Base-by-base conservation (phyloP, 2,888 invertebrate species). In the Ornithoptera alexandrae region DNA sequence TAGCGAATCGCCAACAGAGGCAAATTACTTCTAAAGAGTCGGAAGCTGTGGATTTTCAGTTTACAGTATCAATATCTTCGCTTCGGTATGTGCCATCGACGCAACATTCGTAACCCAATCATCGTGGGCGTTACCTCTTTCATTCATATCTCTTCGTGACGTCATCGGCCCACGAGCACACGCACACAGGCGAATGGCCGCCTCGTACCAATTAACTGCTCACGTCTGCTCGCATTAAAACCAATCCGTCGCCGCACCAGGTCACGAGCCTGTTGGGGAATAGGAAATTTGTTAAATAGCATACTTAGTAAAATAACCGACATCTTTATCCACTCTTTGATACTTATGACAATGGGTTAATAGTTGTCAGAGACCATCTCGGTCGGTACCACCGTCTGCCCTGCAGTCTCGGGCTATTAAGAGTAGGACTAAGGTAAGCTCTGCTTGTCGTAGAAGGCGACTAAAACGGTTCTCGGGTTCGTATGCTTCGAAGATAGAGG, bases 61-160 rank as follows among this genome's bases (percentile, higher is more conserved):
- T 30, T 30, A 30, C 30, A 30, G 30, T 30, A 30, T 56, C 65
- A 2, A 57, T 69, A 53, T 65, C 69, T 36, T 65, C n/a, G 69
- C 69, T 36, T 65, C 36, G 3, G 46, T 12, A 15, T 24, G 22
- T 50, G 58, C 0, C 62, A 46, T 58, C 18, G 6, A 18, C 39
- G 1, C 15, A 17, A 61, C 53, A n/a, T 39, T 61, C 65, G 61
- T 56, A 69, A 64, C 56, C n/a, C 70, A 62, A 66, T 59, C 58
- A 20, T 50, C 66, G 73, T 74, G 72, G 75, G 75, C 71, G 73
- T 73, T 58, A 53, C 62, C 69, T 62, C 69, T 62, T 66, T 74
- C 74, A 74, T 74, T 73, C 73, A 75, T 72, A 71, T 73, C 72
- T 62, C 66, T 20, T 42, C 6, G 67, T 74, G 73, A 74, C 75